Base-by-base conservation (phyloP, 2,797 vertebrate species). In the Spea hammondii region DNA sequence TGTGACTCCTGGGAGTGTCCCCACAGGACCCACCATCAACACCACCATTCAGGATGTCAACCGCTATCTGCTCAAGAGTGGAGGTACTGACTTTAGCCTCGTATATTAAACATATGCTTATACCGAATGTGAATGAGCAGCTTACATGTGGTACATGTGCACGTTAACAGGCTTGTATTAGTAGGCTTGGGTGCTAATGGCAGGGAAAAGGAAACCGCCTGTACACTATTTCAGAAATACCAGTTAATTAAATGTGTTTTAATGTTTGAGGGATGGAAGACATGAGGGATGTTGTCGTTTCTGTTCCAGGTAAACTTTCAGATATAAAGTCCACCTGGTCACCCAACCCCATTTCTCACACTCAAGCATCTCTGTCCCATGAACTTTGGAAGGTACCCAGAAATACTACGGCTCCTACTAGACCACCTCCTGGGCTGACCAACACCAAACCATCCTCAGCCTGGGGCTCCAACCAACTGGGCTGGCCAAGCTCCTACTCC, bases 11-110 rank as follows among this genome's bases (percentile, higher is more conserved):
- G 97, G 97, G 83, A 99, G 97, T 54, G 97, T 99, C 85, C 95
- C 95, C 64, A 98, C 94, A 0, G 96, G 96, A 80, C 97, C 97
- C 5, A 97, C 96, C 84, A 98, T 99, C 86, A 99, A 98, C 88
- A 98, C 97, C 88, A 98, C 97, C 75, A 98, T 99, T 76, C 97
- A 98, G 66, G 97, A 99, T 77, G 97, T 99, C 83, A 98, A 99
- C 88, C 95, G 97, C 85, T 99, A 98, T 92, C 94, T 99, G 87
- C 93, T 98, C 86, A 93, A 97, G 84, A 98, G 93, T 80, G 96
- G 95, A 96, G 97, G 97, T 98, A 91, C 44, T 32, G 32, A 32
- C 32, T 32, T 32, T 3, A 32, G 32, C 32, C 32, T 32, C 32
- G 2, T 32, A 32, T 32, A 32, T 32, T 32, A 32, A 32, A 32